phyloP scores from a whole-genome alignment of 2,113 vertebrate species.

The Platichthys stellatus region DNA sequence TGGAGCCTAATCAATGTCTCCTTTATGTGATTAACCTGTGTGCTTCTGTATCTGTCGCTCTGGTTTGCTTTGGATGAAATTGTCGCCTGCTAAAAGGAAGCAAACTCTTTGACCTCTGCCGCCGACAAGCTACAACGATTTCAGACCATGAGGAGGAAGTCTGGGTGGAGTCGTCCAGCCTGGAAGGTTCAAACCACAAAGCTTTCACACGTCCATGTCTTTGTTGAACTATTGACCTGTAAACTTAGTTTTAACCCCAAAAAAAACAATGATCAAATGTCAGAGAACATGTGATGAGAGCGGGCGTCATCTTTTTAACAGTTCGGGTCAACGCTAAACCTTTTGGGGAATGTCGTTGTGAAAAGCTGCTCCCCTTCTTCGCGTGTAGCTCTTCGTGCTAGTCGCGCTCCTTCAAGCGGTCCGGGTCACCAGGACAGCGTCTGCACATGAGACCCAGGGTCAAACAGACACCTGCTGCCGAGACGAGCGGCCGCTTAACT shows the following conservation, averaged over 20 bases:
- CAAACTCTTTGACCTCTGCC: too few relatives aligned
- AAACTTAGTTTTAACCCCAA: not conserved
- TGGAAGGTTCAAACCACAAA: not conserved
- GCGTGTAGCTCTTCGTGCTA: conserved; percentile 18
- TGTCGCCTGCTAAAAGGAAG: not conserved
- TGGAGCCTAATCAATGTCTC: not conserved
- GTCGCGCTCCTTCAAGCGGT: conserved; percentile 27
- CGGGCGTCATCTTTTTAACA: conserved; percentile 23
- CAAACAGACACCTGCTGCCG: conserved; percentile 70
- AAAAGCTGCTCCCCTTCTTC: conserved; percentile 28
- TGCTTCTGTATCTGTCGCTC: not conserved
- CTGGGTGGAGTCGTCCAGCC: not conserved
- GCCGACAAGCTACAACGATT: too few relatives aligned
- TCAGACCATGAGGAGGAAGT: not conserved
- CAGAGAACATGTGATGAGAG: conserved; percentile 29
- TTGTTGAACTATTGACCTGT: not conserved
- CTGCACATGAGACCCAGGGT: conserved; percentile 60
- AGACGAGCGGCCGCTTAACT: conserved; percentile 61
- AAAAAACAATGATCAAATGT: not conserved
- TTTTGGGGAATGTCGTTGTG: conserved; percentile 40
- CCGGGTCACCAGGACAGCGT: conserved; percentile 62
- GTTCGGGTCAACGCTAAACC: conserved; percentile 35
- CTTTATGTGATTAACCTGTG: not conserved
- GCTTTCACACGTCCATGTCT: not conserved
- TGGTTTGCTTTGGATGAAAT: not conserved